phyloP scores from a whole-genome alignment of 1,140 invertebrate genomes.

The Apis florea region DNA sequence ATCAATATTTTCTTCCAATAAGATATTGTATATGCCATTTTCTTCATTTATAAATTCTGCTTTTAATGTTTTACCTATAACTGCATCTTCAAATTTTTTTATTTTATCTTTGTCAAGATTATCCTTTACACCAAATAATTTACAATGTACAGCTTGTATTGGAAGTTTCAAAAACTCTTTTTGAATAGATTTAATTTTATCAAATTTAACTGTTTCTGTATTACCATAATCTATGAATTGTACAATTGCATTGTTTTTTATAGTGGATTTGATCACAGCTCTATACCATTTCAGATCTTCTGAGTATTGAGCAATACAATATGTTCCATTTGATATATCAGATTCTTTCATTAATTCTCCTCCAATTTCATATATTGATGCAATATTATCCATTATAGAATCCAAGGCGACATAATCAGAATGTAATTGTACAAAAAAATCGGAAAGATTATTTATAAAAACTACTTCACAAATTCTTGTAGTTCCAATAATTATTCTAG shows the following conservation, averaged over 20 bases:
- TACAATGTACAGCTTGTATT: constrained; percentile 75
- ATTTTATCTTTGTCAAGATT: not conserved
- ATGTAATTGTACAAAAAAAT: constrained; percentile 79
- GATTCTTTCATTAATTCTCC: constrained; percentile 57
- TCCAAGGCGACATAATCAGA: constrained; percentile 74
- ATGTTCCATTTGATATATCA: constrained; percentile 46
- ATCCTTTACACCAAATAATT: constrained; percentile 66
- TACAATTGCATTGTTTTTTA: constrained; percentile 70
- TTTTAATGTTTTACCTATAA: constrained; percentile 63
- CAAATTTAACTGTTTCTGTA: constrained; percentile 63
- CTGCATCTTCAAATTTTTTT: constrained; percentile 29
- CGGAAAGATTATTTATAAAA: constrained; percentile 70
- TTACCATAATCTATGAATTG: constrained; percentile 83
- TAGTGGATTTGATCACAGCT: constrained; percentile 77
- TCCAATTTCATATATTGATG: constrained; percentile 62
- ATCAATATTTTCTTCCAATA: constrained; percentile 64
- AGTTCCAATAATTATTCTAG: constrained; percentile 64
- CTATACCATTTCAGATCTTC: constrained; percentile 82
- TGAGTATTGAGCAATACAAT: constrained; percentile 81
- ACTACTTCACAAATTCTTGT: constrained; percentile 70
- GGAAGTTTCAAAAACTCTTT: constrained; percentile 68
- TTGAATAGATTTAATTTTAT: constrained; percentile 73
- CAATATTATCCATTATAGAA: constrained; percentile 75
- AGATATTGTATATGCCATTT: constrained; percentile 69
- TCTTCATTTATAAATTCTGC: constrained; percentile 71